These are phyloP conservation scores for Peromyscus polionotus DNA, from an alignment of 2,113 vertebrate species.

Conservation along the genomic window DNA sequence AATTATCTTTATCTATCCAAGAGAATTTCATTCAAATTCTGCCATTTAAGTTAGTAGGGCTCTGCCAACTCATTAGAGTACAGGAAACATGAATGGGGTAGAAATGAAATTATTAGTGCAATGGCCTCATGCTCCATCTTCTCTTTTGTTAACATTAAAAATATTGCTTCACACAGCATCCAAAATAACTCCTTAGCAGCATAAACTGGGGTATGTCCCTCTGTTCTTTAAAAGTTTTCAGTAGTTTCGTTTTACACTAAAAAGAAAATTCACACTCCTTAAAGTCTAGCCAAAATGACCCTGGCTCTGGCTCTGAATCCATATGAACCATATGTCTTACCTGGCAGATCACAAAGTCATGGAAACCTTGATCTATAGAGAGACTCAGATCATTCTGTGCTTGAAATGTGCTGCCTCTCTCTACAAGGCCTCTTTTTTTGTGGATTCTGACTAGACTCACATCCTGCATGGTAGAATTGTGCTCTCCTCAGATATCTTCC, in stretches of 20 bases:
- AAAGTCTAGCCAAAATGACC: not conserved
- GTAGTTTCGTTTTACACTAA: not conserved
- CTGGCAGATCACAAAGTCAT: not conserved
- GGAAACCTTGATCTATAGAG: not conserved
- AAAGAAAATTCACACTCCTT: constrained; percentile 3
- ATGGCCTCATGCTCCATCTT: not conserved
- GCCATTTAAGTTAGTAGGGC: not conserved
- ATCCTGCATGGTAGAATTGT: not conserved
- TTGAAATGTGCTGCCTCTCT: not conserved
- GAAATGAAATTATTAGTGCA: not conserved
- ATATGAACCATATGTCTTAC: not conserved
- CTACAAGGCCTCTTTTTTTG: not conserved
- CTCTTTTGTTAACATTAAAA: constrained; percentile 42
- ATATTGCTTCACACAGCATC: not conserved
- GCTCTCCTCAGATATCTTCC: not conserved
- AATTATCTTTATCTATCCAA: not conserved
- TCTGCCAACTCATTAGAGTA: not conserved
- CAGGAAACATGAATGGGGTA: not conserved
- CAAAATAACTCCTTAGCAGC: constrained; percentile 29
- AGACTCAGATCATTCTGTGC: not conserved
- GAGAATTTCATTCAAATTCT: not conserved
- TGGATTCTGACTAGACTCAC: not conserved
- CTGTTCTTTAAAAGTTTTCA: not conserved
- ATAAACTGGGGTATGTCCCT: not conserved
- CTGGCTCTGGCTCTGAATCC: not conserved